Conservation (phyloP, 2,113 vertebrate species). For the Crotalus horridus region DNA sequence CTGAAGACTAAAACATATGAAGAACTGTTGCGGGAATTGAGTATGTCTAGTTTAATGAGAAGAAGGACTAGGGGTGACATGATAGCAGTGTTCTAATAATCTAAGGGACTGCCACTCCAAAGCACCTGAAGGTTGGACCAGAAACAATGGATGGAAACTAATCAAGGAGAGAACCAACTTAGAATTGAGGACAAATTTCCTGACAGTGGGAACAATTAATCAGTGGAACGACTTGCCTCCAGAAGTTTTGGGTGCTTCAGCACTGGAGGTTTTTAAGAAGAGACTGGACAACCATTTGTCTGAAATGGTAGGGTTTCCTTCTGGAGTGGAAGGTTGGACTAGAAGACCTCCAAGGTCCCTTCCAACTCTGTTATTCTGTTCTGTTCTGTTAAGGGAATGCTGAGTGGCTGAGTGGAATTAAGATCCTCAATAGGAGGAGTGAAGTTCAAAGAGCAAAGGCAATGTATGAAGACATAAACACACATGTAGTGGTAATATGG, state of each 20-base stretch:
- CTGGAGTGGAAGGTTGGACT: background rate
- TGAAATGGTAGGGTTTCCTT: background rate
- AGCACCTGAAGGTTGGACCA: background rate
- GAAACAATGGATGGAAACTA: background rate
- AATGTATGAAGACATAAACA: background rate
- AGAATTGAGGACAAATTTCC: background rate
- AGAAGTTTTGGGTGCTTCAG: background rate
- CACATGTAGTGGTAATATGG: background rate
- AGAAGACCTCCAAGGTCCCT: background rate
- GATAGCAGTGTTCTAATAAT: background rate
- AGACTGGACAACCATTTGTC: background rate
- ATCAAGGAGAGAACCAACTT: background rate
- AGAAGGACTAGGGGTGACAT: background rate
- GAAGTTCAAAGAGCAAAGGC: background rate
- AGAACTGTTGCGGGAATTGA: background rate
- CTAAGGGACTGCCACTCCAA: background rate
- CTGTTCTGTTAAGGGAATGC: background rate
- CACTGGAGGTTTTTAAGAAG: background rate
- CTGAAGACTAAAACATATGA: background rate
- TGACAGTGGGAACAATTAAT: background rate
- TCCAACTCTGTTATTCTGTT: background rate
- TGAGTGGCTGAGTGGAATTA: background rate
- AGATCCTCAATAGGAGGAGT: background rate
- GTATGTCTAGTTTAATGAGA: no score
- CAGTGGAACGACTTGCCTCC: background rate